phyloP scores from a whole-genome alignment of 2,888 invertebrate genomes.

The Drosophila borborema region DNA sequence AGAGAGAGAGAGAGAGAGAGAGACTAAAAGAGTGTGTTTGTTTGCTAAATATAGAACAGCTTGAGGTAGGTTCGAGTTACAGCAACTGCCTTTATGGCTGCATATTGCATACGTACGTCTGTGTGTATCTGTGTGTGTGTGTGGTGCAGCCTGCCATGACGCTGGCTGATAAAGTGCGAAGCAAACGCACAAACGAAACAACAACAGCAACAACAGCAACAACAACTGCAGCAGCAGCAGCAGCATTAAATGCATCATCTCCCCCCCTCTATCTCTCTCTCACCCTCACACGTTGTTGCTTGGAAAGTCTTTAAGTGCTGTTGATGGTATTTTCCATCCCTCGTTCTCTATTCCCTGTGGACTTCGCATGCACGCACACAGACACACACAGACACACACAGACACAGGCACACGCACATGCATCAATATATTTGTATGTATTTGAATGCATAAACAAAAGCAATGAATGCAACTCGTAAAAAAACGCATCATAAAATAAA shows the following conservation, averaged over 20 bases:
- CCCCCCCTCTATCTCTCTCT: neutral
- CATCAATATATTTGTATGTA: neutral
- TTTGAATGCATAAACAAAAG: constrained; percentile 3
- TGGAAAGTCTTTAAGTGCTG: constrained; percentile 40
- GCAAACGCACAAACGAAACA: constrained; percentile 22
- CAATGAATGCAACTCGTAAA: constrained; percentile 32
- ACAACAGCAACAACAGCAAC: neutral
- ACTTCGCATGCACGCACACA: constrained; percentile 14
- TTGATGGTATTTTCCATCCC: constrained; percentile 1
- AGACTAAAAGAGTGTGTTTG: neutral
- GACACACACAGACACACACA: neutral
- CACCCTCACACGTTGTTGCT: neutral
- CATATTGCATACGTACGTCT: constrained; percentile 14
- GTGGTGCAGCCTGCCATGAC: constrained; percentile 61
- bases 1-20: neutral
- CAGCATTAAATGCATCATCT: constrained; percentile 28
- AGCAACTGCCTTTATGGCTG: constrained; percentile 49
- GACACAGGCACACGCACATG: no score
- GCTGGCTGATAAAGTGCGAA: constrained; percentile 54
- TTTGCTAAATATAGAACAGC: constrained; percentile 76
- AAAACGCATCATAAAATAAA: constrained; percentile 35
- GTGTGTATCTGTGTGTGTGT: constrained; percentile 23
- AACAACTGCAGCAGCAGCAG: neutral
- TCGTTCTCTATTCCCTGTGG: constrained; percentile 5
- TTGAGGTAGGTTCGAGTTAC: constrained; percentile 76